Evolutionary conservation across 2,113 vertebrate genomes (phyloP).

Genomic region (Camelus bactrianus): DNA sequence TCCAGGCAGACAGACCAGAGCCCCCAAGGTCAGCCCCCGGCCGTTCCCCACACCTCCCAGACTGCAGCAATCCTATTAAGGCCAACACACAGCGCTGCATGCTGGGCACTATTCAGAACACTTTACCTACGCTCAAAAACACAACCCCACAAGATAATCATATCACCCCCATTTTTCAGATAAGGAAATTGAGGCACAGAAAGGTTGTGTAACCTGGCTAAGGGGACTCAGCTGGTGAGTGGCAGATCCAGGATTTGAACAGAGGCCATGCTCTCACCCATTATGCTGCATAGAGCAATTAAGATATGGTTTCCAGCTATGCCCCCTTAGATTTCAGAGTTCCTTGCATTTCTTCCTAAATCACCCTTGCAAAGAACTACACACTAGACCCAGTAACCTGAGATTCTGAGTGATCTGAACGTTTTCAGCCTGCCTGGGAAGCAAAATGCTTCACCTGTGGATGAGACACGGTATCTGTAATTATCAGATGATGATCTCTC

Average conservation of each 20-base stretch:
- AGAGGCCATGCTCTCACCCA: not conserved
- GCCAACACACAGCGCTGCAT: not conserved
- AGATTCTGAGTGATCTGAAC: not conserved
- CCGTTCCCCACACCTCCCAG: not conserved
- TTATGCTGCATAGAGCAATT: not conserved
- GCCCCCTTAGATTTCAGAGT: not conserved
- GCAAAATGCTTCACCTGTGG: not conserved
- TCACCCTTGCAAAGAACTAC: not conserved
- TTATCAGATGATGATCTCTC: not conserved
- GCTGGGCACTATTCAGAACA: not conserved
- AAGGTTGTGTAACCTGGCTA: not conserved
- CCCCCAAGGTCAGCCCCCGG: not conserved
- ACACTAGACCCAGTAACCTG: not conserved
- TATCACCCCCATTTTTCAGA: not conserved
- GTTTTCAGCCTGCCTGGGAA: not conserved
- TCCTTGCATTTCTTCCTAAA: not conserved
- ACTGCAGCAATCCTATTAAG: not conserved
- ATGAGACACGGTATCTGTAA: not conserved
- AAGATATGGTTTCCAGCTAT: not conserved
- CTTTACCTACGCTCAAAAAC: not conserved
- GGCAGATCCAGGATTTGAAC: not conserved
- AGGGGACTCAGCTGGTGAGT: not conserved
- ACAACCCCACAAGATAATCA: not conserved
- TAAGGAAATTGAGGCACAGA: slow-evolving; percentile 21
- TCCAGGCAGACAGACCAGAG: slow-evolving; percentile 1